Conservation (phyloP, 2,113 vertebrate genomes). For the Scartelaos histophorus region DNA sequence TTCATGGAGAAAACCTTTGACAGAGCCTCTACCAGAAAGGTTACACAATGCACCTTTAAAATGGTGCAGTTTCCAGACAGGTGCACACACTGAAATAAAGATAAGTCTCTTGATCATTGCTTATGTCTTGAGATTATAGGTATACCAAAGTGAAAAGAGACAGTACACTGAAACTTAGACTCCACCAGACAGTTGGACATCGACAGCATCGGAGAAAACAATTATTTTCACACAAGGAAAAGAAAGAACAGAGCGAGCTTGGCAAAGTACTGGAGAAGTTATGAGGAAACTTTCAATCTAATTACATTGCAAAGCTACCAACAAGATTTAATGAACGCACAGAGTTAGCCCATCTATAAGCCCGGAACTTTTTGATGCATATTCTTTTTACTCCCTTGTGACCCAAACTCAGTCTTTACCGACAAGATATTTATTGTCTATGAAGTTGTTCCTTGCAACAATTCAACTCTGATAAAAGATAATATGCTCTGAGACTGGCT, state of each 20-base stretch:
- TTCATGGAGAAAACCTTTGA: too few relatives aligned
- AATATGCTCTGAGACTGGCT: conserved; percentile 30
- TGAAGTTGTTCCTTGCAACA: not conserved
- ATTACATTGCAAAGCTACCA: not conserved
- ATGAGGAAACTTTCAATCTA: not conserved
- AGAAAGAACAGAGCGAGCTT: not conserved
- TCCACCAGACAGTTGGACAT: not conserved
- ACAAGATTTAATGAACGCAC: not conserved
- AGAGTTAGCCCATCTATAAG: not conserved
- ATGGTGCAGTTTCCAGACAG: too few relatives aligned
- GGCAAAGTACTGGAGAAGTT: not conserved
- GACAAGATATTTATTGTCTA: not conserved
- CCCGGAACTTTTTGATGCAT: not conserved
- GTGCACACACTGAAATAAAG: too few relatives aligned
- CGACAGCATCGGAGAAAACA: not conserved
- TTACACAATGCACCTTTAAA: too few relatives aligned
- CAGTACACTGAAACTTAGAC: too few relatives aligned
- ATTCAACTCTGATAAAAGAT: not conserved
- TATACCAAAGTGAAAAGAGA: too few relatives aligned
- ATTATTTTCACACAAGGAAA: not conserved
- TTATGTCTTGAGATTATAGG: too few relatives aligned
- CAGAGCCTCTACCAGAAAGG: too few relatives aligned
- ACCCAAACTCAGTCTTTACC: not conserved
- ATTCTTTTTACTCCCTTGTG: not conserved
- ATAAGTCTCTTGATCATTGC: too few relatives aligned